Percentiles rank a stretch among this genome's conserved stretches.
Evolutionary conservation across 1,140 invertebrate species (phyloP).

Genomic region (Drosophila micromelanica): DNA sequence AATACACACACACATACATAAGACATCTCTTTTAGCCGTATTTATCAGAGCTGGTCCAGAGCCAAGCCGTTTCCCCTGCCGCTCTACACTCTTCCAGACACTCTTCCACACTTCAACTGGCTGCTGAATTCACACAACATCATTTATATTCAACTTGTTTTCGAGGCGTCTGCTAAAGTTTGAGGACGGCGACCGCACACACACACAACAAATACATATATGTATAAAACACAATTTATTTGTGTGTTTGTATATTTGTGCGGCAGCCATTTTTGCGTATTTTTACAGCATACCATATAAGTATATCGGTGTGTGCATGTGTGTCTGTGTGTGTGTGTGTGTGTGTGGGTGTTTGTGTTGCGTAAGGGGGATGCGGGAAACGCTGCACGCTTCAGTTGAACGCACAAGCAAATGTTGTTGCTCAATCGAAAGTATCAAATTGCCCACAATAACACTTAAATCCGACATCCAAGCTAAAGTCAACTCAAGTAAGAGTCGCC

Average conservation of each 20-base stretch:
- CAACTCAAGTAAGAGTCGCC: conserved; percentile 36
- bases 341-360: conserved; percentile 19
- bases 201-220: conserved; percentile 12
- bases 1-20: conserved; percentile 33
- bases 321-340: conserved; percentile 16
- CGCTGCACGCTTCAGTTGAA: conserved; percentile 74
- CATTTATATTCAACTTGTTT: conserved; percentile 83
- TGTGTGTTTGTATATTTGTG: conserved; percentile 32
- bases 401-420: conserved; percentile 83
- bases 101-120: conserved; percentile 8
- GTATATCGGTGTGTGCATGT: conserved; percentile 16
- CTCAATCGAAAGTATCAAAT: conserved; percentile 84
- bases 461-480: conserved; percentile 70
- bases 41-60: conserved; percentile 40
- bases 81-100: not conserved
- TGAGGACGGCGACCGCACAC: conserved; percentile 42
- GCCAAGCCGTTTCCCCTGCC: not conserved
- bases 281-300: conserved; percentile 52
- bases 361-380: conserved; percentile 19
- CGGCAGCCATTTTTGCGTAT: conserved; percentile 75
- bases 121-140: conserved; percentile 71
- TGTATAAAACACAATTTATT: conserved; percentile 24
- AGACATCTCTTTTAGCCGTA: conserved; percentile 61
- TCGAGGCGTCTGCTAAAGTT: conserved; percentile 65
- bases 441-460: conserved; percentile 84